Conservation (phyloP, 2,113 vertebrate species). For the Brevimyrus niger region DNA sequence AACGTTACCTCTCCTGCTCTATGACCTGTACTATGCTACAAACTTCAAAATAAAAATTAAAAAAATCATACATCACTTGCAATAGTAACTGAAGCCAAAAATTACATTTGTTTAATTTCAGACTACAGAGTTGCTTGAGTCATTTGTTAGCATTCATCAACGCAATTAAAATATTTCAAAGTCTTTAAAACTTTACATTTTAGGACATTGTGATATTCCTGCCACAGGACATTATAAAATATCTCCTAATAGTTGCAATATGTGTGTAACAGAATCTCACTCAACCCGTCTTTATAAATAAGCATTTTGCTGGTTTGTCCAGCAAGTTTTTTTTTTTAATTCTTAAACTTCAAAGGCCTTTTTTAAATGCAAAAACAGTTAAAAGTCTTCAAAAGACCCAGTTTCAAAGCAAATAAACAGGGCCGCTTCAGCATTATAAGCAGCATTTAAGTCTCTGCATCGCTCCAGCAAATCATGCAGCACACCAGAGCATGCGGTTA, state of each 20-base stretch:
- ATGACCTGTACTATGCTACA: not conserved
- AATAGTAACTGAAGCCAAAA: not conserved
- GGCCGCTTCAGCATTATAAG: not conserved
- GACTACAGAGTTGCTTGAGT: not conserved
- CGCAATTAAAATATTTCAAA: constrained; percentile 1
- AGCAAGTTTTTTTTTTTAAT: not conserved
- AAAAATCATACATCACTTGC: not conserved
- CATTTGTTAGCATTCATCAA: not conserved
- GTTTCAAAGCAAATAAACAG: constrained; percentile 13
- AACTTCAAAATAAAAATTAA: not conserved
- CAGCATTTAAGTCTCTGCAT: not conserved
- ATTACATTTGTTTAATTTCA: not conserved
- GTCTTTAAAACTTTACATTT: not conserved
- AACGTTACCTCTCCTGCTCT: not conserved
- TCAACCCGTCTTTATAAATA: not conserved
- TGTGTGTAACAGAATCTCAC: not conserved
- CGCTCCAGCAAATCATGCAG: not conserved
- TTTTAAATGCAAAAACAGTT: constrained; percentile 6
- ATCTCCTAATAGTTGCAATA: constrained; percentile 11
- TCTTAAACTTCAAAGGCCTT: constrained; percentile 10
- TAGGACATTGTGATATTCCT: not conserved
- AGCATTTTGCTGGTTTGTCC: not conserved
- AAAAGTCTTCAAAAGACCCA: constrained; percentile 11
- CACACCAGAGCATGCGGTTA: not conserved
- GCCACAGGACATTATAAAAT: constrained; percentile 7